Evolutionary conservation across 2,113 vertebrate genomes (phyloP).

Genomic region (Saguinus imperator): DNA sequence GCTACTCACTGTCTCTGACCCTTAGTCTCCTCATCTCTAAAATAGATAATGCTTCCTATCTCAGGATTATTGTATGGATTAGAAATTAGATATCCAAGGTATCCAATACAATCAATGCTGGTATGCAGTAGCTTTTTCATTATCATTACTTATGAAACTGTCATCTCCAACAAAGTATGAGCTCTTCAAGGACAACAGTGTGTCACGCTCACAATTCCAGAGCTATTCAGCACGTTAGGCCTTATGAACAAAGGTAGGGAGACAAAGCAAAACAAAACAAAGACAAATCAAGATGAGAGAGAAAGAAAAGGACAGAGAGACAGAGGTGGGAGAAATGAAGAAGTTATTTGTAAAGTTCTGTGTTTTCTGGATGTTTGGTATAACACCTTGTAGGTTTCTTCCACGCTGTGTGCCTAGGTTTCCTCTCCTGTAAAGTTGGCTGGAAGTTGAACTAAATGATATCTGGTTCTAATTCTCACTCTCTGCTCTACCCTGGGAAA

Average conservation of each 20-base stretch:
- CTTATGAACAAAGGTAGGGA: constrained; percentile 56
- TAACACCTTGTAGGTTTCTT: background rate
- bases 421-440: background rate
- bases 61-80: background rate
- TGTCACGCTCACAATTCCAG: background rate
- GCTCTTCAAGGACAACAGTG: constrained; percentile 1
- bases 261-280: background rate
- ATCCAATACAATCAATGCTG: background rate
- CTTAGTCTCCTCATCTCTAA: background rate
- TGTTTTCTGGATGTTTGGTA: background rate
- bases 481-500: background rate
- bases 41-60: background rate
- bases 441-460: background rate
- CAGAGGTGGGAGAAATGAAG: background rate
- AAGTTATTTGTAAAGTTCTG: background rate
- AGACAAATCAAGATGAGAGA: background rate
- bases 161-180: constrained; percentile 11
- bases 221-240: background rate
- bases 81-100: background rate
- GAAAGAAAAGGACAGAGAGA: background rate
- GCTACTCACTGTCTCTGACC: background rate
- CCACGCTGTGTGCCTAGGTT: constrained; percentile 36
- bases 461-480: background rate
- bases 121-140: background rate
- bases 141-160: constrained; percentile 21